phyloP scores from a whole-genome alignment of 1,140 invertebrate genomes.

The Colletes gigas region DNA sequence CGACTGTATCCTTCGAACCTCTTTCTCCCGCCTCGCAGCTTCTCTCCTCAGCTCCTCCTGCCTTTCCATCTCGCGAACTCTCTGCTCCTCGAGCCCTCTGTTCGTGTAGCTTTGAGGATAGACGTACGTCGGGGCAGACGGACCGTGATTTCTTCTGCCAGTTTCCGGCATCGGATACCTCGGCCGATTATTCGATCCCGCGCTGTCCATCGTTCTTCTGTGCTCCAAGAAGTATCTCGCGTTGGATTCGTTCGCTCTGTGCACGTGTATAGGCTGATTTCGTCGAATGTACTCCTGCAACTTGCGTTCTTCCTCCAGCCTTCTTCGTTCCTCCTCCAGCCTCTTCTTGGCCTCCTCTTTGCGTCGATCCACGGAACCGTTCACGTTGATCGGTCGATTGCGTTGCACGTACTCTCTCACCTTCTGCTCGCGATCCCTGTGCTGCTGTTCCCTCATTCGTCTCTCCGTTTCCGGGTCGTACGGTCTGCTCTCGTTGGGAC shows the following conservation, averaged over 20 bases:
- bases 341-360: constrained; percentile 16
- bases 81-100: constrained; percentile 31
- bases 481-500: not conserved
- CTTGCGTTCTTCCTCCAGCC: constrained; percentile 52
- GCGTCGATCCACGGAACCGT: not conserved
- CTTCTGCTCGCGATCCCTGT: constrained; percentile 45
- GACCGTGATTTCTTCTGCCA: constrained; percentile 56
- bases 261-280: constrained; percentile 59
- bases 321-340: constrained; percentile 22
- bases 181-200: constrained; percentile 36
- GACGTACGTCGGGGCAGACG: constrained; percentile 59
- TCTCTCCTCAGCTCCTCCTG: constrained; percentile 36
- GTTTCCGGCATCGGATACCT: constrained; percentile 20
- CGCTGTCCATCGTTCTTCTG: constrained; percentile 40
- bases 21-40: constrained; percentile 56
- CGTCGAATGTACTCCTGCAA: constrained; percentile 71
- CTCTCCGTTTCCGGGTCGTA: constrained; percentile 17
- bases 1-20: constrained; percentile 51
- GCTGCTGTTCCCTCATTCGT: constrained; percentile 19
- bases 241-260: constrained; percentile 10
- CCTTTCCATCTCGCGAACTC: constrained; percentile 40
- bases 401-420: constrained; percentile 54
- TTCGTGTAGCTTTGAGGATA: constrained; percentile 34
- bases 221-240: constrained; percentile 14
- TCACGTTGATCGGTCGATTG: constrained; percentile 57